Evolutionary conservation across 2,113 vertebrate species (phyloP), one percentile per base, ranked within the genome.

Genomic region (Marmota flaviventris): DNA sequence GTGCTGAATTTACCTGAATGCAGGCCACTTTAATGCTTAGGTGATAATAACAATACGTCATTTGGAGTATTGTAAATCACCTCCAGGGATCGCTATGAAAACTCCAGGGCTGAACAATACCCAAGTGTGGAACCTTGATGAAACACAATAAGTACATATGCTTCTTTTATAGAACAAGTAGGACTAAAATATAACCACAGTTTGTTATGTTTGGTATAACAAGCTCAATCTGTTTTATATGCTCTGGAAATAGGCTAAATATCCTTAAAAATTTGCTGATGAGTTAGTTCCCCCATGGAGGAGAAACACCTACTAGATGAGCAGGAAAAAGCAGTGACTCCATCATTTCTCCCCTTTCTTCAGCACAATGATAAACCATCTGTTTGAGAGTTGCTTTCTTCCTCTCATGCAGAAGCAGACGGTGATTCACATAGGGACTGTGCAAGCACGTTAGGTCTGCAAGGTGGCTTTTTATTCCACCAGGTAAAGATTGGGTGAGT

Each of bases 1-100:
- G 98, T 98, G 95, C 93, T 97, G 96, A 95, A 97, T 96, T 97
- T 84, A 51, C 90, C 97, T 97, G 95, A 98, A 98, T 97, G 70
- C 10, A 69, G 95, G 94, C 97, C 91, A 96, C 89, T 97, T 98
- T 97, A 98, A 96, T 65, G 79, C 93, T 96, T 70, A 92, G 95
- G 95, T 97, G 98, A 97, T 98, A 98, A 99, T 98, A 99, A 99
- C 98, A 99, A 98, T 98, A 98, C 98, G 98, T 99, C 99, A 99
- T 97, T 98, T 97, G 34, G 99, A 97, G 98, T 94, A 98, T 99
- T 99, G 98, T 98, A 95, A 98, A 96, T 97, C 96, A 95, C 98
- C 98, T 98, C 93, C 2, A 96, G 98, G 96, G 97, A 97, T 88
- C 76, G 84, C 34, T 96, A 65, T 82, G 96, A 98, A 96, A 97